Evolutionary conservation across 1,140 invertebrate genomes (phyloP).

Genomic region (Magallana gigas): DNA sequence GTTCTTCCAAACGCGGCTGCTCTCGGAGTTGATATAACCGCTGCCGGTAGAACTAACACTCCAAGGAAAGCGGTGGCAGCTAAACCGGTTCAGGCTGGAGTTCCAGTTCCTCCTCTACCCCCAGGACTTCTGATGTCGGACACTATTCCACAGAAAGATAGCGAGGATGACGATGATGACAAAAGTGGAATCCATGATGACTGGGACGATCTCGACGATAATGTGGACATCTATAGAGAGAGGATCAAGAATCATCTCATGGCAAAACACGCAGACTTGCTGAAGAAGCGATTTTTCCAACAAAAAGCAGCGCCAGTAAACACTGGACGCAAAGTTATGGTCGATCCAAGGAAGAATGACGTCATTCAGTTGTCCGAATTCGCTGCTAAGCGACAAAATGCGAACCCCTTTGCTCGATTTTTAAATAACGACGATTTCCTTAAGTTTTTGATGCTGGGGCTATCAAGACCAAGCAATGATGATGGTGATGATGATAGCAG

Average conservation of each 20-base stretch:
- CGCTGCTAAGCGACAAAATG: slow-evolving; percentile 51
- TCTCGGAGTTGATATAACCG: slow-evolving; percentile 3
- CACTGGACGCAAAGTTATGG: background rate
- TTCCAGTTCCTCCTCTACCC: slow-evolving; percentile 29
- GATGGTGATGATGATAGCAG: background rate
- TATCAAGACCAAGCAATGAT: background rate
- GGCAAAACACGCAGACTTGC: background rate
- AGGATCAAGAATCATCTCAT: background rate
- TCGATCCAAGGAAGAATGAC: background rate
- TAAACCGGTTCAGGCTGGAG: background rate
- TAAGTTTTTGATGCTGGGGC: slow-evolving; percentile 4
- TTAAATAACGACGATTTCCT: slow-evolving; percentile 6
- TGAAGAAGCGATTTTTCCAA: background rate
- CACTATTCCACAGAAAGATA: slow-evolving; percentile 7
- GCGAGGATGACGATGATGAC: slow-evolving; percentile 47
- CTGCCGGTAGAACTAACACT: background rate
- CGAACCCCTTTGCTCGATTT: slow-evolving; percentile 25
- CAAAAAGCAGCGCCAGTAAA: background rate
- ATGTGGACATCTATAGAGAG: background rate
- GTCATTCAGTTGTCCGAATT: slow-evolving; percentile 27
- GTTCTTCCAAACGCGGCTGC: background rate
- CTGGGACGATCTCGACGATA: slow-evolving; percentile 17
- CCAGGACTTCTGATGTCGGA: slow-evolving; percentile 36
- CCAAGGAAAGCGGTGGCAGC: slow-evolving; percentile 15
- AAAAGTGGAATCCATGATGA: slow-evolving; percentile 31